A percentile compares a stretch with the other conserved stretches of the same genome.
Conservation (phyloP, 92 coral and sea anemone species). For the Zoanthus solanderi region DNA sequence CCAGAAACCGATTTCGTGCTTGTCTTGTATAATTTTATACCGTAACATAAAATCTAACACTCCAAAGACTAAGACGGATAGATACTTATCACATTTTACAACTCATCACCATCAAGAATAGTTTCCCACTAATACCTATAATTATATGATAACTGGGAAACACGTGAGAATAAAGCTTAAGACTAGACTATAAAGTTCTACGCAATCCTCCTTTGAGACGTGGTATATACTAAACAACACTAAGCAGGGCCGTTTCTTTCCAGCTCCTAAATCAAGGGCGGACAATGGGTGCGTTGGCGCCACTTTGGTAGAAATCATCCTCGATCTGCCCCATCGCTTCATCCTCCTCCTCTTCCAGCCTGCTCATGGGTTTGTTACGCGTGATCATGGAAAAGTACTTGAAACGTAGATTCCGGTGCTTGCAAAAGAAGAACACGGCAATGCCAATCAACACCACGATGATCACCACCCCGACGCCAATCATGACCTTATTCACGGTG, state of each 20-base stretch:
- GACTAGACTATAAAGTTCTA: not conserved
- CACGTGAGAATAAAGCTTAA: not conserved
- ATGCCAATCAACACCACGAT: conserved; percentile 62
- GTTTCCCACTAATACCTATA: not conserved
- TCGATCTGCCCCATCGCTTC: conserved; percentile 71
- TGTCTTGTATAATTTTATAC: not conserved
- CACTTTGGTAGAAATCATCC: conserved; percentile 63
- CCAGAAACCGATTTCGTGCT: not conserved
- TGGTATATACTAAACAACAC: not conserved
- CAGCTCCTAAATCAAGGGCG: conserved; percentile 14
- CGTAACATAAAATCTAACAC: not conserved
- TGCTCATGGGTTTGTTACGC: conserved; percentile 88
- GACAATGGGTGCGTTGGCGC: conserved; percentile 25
- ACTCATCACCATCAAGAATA: not conserved
- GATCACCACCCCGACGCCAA: conserved; percentile 82
- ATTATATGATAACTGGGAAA: not conserved
- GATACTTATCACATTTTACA: not conserved
- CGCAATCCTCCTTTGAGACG: not conserved
- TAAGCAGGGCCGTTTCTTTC: not conserved
- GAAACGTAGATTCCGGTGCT: conserved; percentile 76
- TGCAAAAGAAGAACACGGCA: conserved; percentile 77
- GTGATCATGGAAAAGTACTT: conserved; percentile 70
- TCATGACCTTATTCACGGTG: conserved; percentile 70
- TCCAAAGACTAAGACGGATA: not conserved
- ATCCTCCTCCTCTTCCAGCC: conserved; percentile 77